Evolutionary conservation across 2,797 vertebrate species (phyloP).

Genomic region (Melanotaenia pygmaea): DNA sequence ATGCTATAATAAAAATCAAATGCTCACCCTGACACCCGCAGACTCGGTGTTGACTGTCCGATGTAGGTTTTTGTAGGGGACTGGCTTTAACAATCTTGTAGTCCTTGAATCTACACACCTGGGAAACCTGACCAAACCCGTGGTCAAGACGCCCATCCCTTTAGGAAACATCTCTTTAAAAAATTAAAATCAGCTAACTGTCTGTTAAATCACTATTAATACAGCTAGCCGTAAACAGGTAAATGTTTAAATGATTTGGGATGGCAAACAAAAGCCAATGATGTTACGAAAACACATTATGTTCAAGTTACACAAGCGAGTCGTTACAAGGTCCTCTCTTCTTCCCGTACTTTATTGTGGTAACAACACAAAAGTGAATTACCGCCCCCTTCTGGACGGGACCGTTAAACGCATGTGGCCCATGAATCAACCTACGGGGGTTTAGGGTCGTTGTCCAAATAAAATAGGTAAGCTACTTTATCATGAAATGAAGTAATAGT

Average conservation of each 20-base stretch:
- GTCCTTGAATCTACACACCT: background rate
- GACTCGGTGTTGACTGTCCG: conserved; percentile 21
- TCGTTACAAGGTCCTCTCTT: too few relatives aligned
- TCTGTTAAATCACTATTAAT: background rate
- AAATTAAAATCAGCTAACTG: background rate
- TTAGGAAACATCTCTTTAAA: conserved; percentile 38
- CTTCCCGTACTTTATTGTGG: background rate
- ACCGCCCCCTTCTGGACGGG: background rate
- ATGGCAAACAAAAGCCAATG: background rate
- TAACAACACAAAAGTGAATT: background rate
- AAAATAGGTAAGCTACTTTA: too few relatives aligned
- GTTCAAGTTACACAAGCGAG: background rate
- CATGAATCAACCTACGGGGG: too few relatives aligned
- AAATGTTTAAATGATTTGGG: background rate
- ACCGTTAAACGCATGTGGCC: background rate
- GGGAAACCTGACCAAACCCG: conserved; percentile 17
- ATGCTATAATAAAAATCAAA: background rate
- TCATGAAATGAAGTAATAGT: too few relatives aligned
- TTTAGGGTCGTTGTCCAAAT: too few relatives aligned
- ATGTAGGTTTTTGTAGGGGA: conserved; percentile 30
- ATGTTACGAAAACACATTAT: background rate
- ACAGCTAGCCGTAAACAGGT: background rate
- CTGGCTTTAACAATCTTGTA: background rate
- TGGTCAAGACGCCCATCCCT: background rate
- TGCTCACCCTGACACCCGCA: conserved; percentile 56